Evolutionary conservation across 2,797 vertebrate species (phyloP).

Genomic region (Ctenosaura bakeri): DNA sequence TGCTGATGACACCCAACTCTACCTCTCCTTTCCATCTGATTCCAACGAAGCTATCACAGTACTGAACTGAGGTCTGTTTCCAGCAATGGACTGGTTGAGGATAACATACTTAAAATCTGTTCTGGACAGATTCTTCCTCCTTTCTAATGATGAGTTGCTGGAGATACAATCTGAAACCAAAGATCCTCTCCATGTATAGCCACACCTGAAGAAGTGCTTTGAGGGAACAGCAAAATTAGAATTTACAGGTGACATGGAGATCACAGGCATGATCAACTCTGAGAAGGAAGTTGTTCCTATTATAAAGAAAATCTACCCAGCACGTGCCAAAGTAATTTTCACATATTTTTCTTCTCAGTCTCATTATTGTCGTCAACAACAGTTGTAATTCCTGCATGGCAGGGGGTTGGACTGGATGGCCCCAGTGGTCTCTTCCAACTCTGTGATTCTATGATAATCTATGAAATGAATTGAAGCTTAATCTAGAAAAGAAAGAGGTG

Average conservation of each 20-base stretch:
- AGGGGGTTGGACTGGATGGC: too few relatives aligned
- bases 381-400: not conserved
- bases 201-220: constrained; percentile 95
- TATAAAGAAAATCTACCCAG: constrained; percentile 85
- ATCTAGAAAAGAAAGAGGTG: too few relatives aligned
- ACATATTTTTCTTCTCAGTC: not conserved
- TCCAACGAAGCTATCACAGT: too few relatives aligned
- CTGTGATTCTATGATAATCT: not conserved
- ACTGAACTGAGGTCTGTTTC: too few relatives aligned
- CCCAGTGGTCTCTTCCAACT: too few relatives aligned
- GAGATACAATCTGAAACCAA: constrained; percentile 96
- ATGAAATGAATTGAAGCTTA: too few relatives aligned
- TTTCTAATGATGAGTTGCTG: constrained; percentile 93
- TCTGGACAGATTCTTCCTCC: constrained; percentile 91
- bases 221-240: constrained; percentile 93
- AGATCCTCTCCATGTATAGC: constrained; percentile 92
- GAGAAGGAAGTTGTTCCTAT: constrained; percentile 91
- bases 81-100: too few relatives aligned
- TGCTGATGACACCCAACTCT: too few relatives aligned
- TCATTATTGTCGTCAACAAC: not conserved
- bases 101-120: constrained; percentile 46
- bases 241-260: constrained; percentile 86
- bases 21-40: too few relatives aligned
- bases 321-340: constrained; percentile 86
- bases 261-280: constrained; percentile 92